Percentiles rank a stretch among this genome's conserved stretches.
Evolutionary conservation across 2,797 vertebrate species (phyloP).

Genomic region (Chaetodon trifasciatus): DNA sequence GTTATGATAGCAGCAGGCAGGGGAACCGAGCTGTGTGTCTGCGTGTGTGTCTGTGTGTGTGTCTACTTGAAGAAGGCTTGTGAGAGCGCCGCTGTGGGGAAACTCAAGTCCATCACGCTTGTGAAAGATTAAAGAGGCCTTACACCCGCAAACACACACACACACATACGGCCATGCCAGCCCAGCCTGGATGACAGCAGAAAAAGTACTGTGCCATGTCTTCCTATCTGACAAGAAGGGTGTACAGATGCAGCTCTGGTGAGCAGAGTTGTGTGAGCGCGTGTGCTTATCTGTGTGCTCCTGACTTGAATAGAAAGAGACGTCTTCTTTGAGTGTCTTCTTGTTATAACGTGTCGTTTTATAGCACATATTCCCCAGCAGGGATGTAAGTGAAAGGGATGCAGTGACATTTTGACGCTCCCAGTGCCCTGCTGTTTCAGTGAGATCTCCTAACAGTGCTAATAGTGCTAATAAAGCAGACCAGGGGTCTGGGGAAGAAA

Average conservation of each 20-base stretch:
- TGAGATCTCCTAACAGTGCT: slow-evolving; percentile 32
- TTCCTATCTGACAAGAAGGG: slow-evolving; percentile 37
- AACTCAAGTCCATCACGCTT: slow-evolving; percentile 63
- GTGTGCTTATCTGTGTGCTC: slow-evolving; percentile 28
- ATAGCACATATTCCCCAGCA: slow-evolving; percentile 31
- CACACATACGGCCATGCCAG: slow-evolving; percentile 30
- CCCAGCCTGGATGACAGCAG: slow-evolving; percentile 36
- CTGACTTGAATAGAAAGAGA: slow-evolving; percentile 53
- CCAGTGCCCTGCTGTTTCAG: slow-evolving; percentile 37
- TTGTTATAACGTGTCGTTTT: slow-evolving; percentile 61
- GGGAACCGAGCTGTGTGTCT: slow-evolving; percentile 28
- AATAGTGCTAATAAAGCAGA: slow-evolving; percentile 62
- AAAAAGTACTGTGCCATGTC: slow-evolving; percentile 32
- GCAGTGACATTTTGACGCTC: slow-evolving; percentile 53
- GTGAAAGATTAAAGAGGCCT: slow-evolving; percentile 72
- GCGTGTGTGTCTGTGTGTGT: slow-evolving; percentile 25
- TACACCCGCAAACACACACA: slow-evolving; percentile 34
- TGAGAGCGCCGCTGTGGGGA: slow-evolving; percentile 27
- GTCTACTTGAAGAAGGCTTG: slow-evolving; percentile 20
- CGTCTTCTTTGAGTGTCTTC: slow-evolving; percentile 46
- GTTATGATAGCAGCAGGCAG: slow-evolving; percentile 55
- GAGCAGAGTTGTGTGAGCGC: slow-evolving; percentile 29
- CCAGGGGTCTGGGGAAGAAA: slow-evolving; percentile 34
- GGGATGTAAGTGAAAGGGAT: slow-evolving; percentile 56
- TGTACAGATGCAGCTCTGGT: slow-evolving; percentile 24